Conservation (phyloP, 2,113 vertebrate genomes). For the Phodopus roborovskii region DNA sequence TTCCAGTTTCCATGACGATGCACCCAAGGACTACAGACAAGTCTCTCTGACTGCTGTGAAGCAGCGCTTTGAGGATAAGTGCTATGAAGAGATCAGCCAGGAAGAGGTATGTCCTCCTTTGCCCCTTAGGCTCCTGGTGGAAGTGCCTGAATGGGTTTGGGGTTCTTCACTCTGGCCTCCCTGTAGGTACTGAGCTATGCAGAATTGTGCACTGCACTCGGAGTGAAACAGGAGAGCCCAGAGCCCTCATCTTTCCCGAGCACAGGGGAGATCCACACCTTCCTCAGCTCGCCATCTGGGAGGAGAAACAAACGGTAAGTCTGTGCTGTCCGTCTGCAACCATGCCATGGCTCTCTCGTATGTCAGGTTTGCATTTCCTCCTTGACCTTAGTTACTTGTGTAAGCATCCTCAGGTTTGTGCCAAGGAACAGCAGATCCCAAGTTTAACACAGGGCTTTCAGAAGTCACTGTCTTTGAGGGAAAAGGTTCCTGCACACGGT, state of each 20-base stretch:
- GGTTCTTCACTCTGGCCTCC: background rate
- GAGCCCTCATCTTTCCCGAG: slow-evolving; percentile 83
- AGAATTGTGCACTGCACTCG: slow-evolving; percentile 93
- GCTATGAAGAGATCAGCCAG: slow-evolving; percentile 92
- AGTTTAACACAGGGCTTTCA: background rate
- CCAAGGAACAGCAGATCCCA: background rate
- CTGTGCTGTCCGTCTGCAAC: accelerated
- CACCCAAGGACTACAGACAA: slow-evolving; percentile 96
- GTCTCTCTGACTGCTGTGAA: slow-evolving; percentile 95
- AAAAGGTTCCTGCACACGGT: background rate
- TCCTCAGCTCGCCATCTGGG: slow-evolving; percentile 94
- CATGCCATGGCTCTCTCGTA: accelerated
- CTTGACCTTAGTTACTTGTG: background rate
- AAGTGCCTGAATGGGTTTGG: accelerated
- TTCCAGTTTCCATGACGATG: slow-evolving; percentile 93
- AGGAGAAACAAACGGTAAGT: slow-evolving; percentile 92
- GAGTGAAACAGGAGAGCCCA: slow-evolving; percentile 89
- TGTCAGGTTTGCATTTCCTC: background rate
- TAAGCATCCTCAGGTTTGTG: background rate
- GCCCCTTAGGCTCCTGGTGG: accelerated
- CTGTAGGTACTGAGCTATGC: slow-evolving; percentile 92
- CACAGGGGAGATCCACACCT: slow-evolving; percentile 89
- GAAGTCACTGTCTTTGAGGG: background rate
- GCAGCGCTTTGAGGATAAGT: slow-evolving; percentile 95
- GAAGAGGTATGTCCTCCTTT: slow-evolving; percentile 87